These are phyloP conservation scores for Benthosema pterotum DNA, from an alignment of 2,797 vertebrate genomes.

Conservation along the genomic window DNA sequence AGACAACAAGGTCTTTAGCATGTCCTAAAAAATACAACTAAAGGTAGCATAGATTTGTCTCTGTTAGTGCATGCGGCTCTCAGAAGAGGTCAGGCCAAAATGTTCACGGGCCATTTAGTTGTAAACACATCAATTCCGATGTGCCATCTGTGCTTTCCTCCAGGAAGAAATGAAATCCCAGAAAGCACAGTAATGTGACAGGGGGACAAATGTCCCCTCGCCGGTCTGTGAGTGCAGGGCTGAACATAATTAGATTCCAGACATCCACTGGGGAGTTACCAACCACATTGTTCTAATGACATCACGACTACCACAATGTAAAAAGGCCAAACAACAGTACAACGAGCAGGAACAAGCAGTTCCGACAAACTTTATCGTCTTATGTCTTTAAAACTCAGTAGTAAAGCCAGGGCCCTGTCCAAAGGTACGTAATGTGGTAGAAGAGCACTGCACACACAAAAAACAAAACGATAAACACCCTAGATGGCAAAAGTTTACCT, in stretches of 20 bases:
- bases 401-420: not conserved
- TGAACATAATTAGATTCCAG: slow-evolving; percentile 65
- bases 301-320: slow-evolving; percentile 39
- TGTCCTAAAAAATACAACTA: not conserved
- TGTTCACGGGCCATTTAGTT: slow-evolving; percentile 74
- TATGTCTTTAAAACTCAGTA: slow-evolving; percentile 24
- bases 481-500: slow-evolving; percentile 1
- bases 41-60: slow-evolving; percentile 46
- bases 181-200: slow-evolving; percentile 61
- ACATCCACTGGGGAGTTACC: slow-evolving; percentile 46
- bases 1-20: no score
- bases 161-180: slow-evolving; percentile 63
- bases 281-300: slow-evolving; percentile 59
- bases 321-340: slow-evolving; percentile 37
- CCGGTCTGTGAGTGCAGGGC: slow-evolving; percentile 53
- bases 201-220: slow-evolving; percentile 50
- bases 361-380: slow-evolving; percentile 36
- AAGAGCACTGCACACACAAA: not conserved
- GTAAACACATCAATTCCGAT: slow-evolving; percentile 64
- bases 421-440: not conserved
- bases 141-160: slow-evolving; percentile 73
- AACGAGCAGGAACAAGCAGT: slow-evolving; percentile 40
- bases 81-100: slow-evolving; percentile 57
- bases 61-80: slow-evolving; percentile 38
- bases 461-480: not conserved